Evolutionary conservation across 2,888 invertebrate genomes (phyloP).

Genomic region (Parthenolecanium corni): DNA sequence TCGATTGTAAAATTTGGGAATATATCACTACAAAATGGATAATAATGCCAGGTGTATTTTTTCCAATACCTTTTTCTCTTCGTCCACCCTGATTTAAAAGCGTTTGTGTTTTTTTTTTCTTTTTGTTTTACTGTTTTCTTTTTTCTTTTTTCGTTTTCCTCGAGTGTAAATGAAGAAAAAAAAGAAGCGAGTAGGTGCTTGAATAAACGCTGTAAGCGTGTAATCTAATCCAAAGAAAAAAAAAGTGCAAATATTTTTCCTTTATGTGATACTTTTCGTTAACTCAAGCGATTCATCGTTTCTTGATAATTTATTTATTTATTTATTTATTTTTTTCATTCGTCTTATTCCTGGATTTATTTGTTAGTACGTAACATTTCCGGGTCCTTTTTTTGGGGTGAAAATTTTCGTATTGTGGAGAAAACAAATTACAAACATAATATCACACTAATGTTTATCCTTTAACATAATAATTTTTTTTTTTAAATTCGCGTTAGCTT

Average conservation of each 20-base stretch:
- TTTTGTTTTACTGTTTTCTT: neutral
- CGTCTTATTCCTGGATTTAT: too few relatives aligned
- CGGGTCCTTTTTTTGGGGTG: too few relatives aligned
- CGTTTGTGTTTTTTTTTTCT: neutral
- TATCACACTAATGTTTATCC: too few relatives aligned
- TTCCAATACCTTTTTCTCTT: neutral
- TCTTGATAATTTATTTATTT: too few relatives aligned
- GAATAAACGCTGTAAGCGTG: neutral
- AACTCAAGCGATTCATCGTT: neutral
- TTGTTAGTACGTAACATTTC: too few relatives aligned
- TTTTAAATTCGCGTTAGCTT: neutral
- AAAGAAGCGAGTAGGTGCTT: neutral
- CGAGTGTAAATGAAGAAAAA: neutral
- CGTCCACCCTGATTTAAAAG: neutral
- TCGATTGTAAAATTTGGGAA: too few relatives aligned
- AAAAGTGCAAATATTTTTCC: constrained; percentile 2
- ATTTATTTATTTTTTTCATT: too few relatives aligned
- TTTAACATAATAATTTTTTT: neutral
- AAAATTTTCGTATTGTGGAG: too few relatives aligned
- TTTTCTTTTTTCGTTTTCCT: too few relatives aligned
- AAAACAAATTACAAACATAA: too few relatives aligned
- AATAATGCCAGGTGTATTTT: too few relatives aligned
- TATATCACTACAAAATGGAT: too few relatives aligned
- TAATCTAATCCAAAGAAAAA: neutral
- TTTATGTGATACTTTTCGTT: constrained; percentile 2